Evolutionary conservation across 1,140 invertebrate species (phyloP).

Genomic region (Bradynema listronoti): DNA sequence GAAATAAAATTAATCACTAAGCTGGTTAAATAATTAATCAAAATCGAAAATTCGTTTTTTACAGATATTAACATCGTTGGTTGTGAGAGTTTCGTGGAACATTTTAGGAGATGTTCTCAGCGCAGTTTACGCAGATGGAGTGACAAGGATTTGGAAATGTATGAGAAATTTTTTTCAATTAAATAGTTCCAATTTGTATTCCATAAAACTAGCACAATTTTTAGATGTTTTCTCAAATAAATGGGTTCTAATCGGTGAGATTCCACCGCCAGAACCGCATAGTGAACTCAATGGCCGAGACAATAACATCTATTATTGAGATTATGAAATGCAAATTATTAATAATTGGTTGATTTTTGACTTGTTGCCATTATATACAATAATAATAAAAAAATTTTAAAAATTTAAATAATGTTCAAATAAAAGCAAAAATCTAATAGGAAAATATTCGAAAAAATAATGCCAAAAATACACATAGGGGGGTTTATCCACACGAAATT

Average conservation of each 20-base stretch:
- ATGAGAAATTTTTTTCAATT: not conserved
- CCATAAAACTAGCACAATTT: not conserved
- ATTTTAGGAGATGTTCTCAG: conserved; percentile 25
- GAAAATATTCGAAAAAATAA: too few species aligned
- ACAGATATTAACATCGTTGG: too few species aligned
- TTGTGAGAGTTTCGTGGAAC: conserved; percentile 27
- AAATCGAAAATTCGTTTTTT: conserved; percentile 1
- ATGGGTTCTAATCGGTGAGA: conserved; percentile 9
- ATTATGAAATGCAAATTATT: not conserved
- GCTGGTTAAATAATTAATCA: not conserved
- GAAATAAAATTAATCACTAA: too few species aligned
- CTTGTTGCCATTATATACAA: not conserved
- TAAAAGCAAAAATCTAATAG: too few species aligned
- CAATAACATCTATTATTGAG: conserved; percentile 33
- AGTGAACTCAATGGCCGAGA: conserved; percentile 9
- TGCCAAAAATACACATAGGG: too few species aligned
- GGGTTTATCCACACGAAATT: too few species aligned
- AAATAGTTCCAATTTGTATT: conserved; percentile 2
- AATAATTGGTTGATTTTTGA: conserved; percentile 2
- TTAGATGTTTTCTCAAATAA: conserved; percentile 27
- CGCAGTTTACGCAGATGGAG: conserved; percentile 26
- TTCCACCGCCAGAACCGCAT: conserved; percentile 24
- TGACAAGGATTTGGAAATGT: conserved; percentile 33
- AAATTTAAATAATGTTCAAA: not conserved
- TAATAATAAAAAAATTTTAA: not conserved